Evolutionary conservation across 2,113 vertebrate genomes (phyloP), one percentile per base, ranked within the genome.

Genomic region (Puntigrus tetrazona): DNA sequence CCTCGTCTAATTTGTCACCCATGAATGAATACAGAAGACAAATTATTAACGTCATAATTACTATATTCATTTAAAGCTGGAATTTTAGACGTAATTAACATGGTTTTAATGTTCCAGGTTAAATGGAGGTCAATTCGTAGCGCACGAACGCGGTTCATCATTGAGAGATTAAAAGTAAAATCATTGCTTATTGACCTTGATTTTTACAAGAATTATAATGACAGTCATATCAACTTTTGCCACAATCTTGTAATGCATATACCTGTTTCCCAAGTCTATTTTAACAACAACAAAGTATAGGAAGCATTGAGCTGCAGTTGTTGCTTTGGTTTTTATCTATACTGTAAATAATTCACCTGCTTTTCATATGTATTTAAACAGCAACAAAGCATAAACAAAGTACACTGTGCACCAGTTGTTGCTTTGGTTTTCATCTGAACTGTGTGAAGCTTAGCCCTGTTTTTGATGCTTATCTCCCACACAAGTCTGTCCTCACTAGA

Each of bases 201-300:
- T 88, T 87, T n/a, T 89, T 89, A 89, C 87, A 85, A 85, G 67
- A 87, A 87, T 65, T 65, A 63, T 81, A 73, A 4, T 31, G 65
- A 67, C 85, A n/a, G 69, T 38, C 61, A 50, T 81, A 74, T 69
- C 45, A 41, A 78, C 82, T 72, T 41, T 82, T 82, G 85, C 88
- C 89, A 90, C 85, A 87, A 87, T 90, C 87, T 90, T 88, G 75
- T 91, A 83, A 93, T 91, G 92, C 85, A 92, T 94, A 92, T 92
- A 94, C 90, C 84, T 79, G 86, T 77, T 78, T 83, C 78, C 83
- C 88, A 83, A 85, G 72, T 86, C 88, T 85, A 86, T 88, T 80
- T 47, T 1, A 43, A 6, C 7, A 47, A 63, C 25, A 63, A 27
- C 38, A 29, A 18, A 20, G 29, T 29, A 43, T 43, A 18, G 20